Evolutionary conservation across 2,113 vertebrate genomes (phyloP).

Genomic region (Macroglossus sobrinus): DNA sequence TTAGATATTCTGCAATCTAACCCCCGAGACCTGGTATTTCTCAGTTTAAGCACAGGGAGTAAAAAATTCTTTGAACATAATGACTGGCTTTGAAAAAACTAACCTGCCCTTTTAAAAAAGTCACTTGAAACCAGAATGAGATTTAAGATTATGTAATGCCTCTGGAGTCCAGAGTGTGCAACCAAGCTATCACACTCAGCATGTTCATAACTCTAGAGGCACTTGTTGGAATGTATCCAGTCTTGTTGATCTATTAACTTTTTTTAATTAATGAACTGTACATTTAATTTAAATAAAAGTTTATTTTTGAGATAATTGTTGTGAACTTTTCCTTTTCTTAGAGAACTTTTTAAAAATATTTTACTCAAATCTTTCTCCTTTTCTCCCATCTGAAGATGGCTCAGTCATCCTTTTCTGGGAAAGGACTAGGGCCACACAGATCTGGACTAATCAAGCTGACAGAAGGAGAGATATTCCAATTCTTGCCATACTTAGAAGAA

Average conservation of each 20-base stretch:
- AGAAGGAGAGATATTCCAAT: not conserved
- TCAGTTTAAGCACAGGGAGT: not conserved
- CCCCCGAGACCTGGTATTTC: not conserved
- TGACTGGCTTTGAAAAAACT: not conserved
- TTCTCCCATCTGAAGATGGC: not conserved
- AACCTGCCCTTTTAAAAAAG: not conserved
- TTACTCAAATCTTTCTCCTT: not conserved
- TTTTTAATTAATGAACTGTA: slow-evolving; percentile 44
- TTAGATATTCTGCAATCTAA: not conserved
- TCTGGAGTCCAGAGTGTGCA: not conserved
- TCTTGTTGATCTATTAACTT: slow-evolving; percentile 26
- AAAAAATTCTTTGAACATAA: not conserved
- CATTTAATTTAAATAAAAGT: slow-evolving; percentile 66
- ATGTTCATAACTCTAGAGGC: not conserved
- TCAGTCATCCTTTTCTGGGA: not conserved
- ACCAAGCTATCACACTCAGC: not conserved
- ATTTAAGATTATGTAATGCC: not conserved
- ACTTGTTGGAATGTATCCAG: not conserved
- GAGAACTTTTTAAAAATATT: not conserved
- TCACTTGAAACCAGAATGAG: not conserved
- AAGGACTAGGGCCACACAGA: not conserved
- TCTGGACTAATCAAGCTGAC: not conserved
- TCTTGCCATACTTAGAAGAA: not conserved
- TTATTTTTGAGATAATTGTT: slow-evolving; percentile 60
- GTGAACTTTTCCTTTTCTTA: slow-evolving; percentile 24